Evolutionary conservation across 2,888 invertebrate genomes (phyloP), one percentile per base, ranked within the genome.

Genomic region (Selenia dentaria): DNA sequence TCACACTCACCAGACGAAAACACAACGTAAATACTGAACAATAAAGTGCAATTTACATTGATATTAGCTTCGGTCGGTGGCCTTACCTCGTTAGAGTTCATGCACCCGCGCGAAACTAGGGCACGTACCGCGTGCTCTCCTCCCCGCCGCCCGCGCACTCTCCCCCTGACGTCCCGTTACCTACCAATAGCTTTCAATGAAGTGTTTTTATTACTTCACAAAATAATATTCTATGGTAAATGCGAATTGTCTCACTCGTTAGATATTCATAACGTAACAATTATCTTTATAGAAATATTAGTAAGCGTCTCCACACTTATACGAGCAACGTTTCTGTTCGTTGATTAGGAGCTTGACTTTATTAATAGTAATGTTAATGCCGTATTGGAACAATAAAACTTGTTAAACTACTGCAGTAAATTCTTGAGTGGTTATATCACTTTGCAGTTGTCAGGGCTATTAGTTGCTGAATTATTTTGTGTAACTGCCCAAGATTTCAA

Each of bases 21-120:
- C 57, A 44, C 44, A 57, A 62, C 71, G 43, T 80, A 74, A 54
- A 28, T n/a, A 42, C 24, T 48, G 39, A 44, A 40, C 32, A 49
- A 69, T 81, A 88, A 75, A 70, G 80, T 68, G 54, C 64, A 76
- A 56, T 79, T 79, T 73, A 56, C 75, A 65, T 63, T 74, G 77
- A 59, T 57, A 51, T 59, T 50, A 54, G 62, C 63, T 50, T 66
- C 88, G 89, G 89, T 87, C 89, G 88, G 89, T 87, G 91, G 91
- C 91, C 91, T 91, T 87, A 91, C 91, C 91, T 91, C 91, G 83
- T 86, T 91, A 74, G 86, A 87, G 91, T 89, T 88, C 91, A 86
- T 91, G 78, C 85, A 90, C 91, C 90, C 89, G 86, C 78, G 84
- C 79, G 80, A 82, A 91, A 90, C 89, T 91, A 69, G 91, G 91